Conservation (phyloP, 2,113 vertebrate genomes). For the Petrocephalus microphthalmus region DNA sequence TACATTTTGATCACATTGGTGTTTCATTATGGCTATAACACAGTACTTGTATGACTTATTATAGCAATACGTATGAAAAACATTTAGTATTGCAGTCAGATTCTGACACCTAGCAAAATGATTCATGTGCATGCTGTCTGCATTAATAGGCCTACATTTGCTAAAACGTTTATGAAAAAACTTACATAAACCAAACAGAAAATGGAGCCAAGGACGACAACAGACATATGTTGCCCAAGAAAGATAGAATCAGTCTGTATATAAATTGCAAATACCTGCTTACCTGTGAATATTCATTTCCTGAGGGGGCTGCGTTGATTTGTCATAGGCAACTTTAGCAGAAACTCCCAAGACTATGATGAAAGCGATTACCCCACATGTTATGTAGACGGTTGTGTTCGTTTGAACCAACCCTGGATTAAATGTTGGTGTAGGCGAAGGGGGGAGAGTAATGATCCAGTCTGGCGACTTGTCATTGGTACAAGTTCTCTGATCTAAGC, state of each 20-base stretch:
- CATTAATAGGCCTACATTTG: neutral
- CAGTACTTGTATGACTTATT: neutral
- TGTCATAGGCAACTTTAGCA: constrained; percentile 94
- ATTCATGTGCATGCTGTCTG: neutral
- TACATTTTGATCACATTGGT: neutral
- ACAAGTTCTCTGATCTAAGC: constrained; percentile 86
- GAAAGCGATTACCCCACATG: constrained; percentile 91
- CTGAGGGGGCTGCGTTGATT: constrained; percentile 89
- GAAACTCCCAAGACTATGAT: constrained; percentile 90
- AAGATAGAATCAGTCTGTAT: neutral
- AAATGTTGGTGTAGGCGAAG: constrained; percentile 63
- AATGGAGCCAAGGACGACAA: neutral
- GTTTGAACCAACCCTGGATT: constrained; percentile 91
- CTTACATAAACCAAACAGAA: neutral
- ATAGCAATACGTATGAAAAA: neutral
- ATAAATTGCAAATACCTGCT: constrained; percentile 33
- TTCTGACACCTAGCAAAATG: neutral
- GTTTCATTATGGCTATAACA: neutral
- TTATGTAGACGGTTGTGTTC: constrained; percentile 95
- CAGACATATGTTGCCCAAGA: neutral
- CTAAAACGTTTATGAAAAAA: neutral
- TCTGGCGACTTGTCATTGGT: constrained; percentile 81
- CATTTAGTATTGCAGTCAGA: neutral
- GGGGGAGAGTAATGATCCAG: constrained; percentile 75
- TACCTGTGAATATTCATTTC: constrained; percentile 99